Conservation (phyloP, 2,888 invertebrate genomes). For the Tiliacea aurago region DNA sequence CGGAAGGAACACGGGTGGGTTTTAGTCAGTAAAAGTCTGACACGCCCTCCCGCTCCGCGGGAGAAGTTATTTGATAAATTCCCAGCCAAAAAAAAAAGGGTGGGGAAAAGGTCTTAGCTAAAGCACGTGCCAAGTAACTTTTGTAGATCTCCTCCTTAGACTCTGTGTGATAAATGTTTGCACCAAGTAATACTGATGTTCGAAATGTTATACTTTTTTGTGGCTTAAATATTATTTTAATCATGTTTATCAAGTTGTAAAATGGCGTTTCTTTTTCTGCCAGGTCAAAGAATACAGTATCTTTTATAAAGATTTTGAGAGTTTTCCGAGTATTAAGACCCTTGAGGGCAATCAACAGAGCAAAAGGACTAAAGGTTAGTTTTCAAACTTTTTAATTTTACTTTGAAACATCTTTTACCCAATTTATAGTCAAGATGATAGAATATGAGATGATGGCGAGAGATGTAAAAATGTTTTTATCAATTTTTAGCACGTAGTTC, state of each 20-base stretch:
- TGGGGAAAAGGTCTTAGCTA: no score
- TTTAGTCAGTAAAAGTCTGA: no score
- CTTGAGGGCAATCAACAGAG: slow-evolving; percentile 99
- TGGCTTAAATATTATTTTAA: not conserved
- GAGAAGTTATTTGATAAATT: no score
- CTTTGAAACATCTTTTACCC: not conserved
- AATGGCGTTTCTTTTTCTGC: slow-evolving; percentile 23
- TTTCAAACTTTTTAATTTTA: slow-evolving; percentile 46
- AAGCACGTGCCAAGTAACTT: no score
- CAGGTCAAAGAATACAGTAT: slow-evolving; percentile 94
- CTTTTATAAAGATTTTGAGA: slow-evolving; percentile 99
- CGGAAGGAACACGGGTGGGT: no score
- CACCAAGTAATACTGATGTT: no score
- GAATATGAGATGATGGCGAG: no score
- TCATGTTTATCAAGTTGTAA: not conserved
- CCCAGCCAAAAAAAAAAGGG: no score
- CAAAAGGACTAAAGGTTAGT: slow-evolving; percentile 99
- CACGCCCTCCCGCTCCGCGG: no score
- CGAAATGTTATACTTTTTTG: not conserved
- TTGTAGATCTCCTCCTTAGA: no score
- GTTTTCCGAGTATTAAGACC: slow-evolving; percentile 99
- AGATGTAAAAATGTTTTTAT: slow-evolving; percentile 66
- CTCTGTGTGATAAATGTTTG: not conserved
- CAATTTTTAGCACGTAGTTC: slow-evolving; percentile 98
- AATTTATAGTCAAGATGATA: slow-evolving; percentile 16